phyloP scores from a whole-genome alignment of 1,140 invertebrate species.

The Akabosia matsudoensis region DNA sequence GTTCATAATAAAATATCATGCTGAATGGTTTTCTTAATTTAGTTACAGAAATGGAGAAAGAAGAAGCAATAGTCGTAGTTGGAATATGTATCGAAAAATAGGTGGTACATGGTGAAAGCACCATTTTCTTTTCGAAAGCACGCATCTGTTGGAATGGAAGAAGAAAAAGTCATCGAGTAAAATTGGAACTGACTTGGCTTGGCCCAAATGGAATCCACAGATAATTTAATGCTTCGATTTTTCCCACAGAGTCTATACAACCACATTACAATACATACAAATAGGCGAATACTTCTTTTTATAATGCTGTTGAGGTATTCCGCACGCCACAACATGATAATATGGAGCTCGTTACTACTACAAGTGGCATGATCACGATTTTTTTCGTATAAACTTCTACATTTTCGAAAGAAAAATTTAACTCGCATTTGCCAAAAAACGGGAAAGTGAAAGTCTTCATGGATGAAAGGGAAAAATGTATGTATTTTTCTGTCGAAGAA shows the following conservation, averaged over 20 bases:
- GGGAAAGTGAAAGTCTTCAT: neutral
- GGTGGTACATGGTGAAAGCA: neutral
- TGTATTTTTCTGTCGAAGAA: neutral
- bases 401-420: neutral
- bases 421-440: neutral
- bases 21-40: neutral
- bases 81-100: neutral
- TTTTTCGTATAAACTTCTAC: neutral
- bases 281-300: neutral
- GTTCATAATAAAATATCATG: no score
- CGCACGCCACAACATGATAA: neutral
- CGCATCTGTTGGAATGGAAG: slow-evolving; percentile 18
- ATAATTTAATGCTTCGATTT: slow-evolving; percentile 22
- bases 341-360: slow-evolving; percentile 2
- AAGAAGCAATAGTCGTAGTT: neutral
- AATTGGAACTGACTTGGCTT: slow-evolving; percentile 20
- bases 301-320: neutral
- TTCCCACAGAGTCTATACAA: neutral
- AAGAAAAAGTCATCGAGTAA: slow-evolving; percentile 20
- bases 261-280: neutral
- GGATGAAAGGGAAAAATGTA: neutral
- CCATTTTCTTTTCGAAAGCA: neutral
- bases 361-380: slow-evolving; percentile 21
- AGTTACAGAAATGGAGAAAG: no score
- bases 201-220: slow-evolving; percentile 22